phyloP scores from a whole-genome alignment of 2,797 vertebrate species.

The Mormyrops boulengeri region DNA sequence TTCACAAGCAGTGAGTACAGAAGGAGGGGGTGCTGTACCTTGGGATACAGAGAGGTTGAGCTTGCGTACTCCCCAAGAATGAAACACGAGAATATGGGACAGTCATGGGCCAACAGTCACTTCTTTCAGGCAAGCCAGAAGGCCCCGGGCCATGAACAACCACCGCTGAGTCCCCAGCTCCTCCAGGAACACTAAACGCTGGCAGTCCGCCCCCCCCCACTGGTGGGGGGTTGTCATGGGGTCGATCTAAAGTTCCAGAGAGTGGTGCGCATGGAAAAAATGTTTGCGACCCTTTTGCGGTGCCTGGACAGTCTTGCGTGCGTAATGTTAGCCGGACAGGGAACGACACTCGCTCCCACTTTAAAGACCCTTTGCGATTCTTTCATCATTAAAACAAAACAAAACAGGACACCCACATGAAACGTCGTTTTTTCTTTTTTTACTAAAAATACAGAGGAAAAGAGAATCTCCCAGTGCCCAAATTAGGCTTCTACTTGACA shows the following conservation, averaged over 20 bases:
- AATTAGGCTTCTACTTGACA: background rate
- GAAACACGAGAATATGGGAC: background rate
- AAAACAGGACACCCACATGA: slow-evolving; percentile 23
- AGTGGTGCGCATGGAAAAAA: slow-evolving; percentile 53
- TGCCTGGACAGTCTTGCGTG: slow-evolving; percentile 45
- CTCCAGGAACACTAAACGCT: background rate
- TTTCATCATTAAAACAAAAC: slow-evolving; percentile 45
- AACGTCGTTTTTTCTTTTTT: background rate
- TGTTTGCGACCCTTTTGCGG: slow-evolving; percentile 68
- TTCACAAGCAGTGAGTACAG: slow-evolving; percentile 16
- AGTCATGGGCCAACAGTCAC: background rate
- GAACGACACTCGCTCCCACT: slow-evolving; percentile 40
- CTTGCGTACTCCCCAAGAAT: background rate
- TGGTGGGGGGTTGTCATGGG: slow-evolving; percentile 5
- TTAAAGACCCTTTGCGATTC: slow-evolving; percentile 34
- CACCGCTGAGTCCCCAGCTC: background rate
- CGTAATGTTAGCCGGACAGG: slow-evolving; percentile 31
- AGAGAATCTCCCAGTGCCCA: background rate
- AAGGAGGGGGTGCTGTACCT: background rate
- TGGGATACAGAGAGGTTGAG: background rate
- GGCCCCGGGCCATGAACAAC: background rate
- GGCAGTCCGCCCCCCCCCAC: background rate
- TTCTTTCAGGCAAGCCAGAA: background rate
- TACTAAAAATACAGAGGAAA: slow-evolving; percentile 1
- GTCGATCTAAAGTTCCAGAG: slow-evolving; percentile 30